Percentiles rank a stretch among this genome's conserved stretches.
Evolutionary conservation across 23 tunicate species (phyloP).

Genomic region (Styela plicata): DNA sequence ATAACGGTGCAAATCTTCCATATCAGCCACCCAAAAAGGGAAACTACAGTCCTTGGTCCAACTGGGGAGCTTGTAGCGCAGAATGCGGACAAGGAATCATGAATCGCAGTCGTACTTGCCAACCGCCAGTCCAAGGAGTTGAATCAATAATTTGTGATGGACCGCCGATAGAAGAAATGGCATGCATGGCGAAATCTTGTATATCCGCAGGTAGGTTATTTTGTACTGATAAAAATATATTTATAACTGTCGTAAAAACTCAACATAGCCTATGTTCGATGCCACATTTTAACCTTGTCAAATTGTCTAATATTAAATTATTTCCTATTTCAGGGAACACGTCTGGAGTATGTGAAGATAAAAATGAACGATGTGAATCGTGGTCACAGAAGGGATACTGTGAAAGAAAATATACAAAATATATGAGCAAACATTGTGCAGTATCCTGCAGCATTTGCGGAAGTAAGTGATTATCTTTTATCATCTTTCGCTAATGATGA

Average conservation of each 20-base stretch:
- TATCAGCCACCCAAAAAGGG: neutral
- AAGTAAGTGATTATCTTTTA: conserved; percentile 13
- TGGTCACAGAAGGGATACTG: conserved; percentile 54
- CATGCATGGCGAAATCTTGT: conserved; percentile 17
- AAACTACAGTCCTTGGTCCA: conserved; percentile 31
- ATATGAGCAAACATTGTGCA: conserved; percentile 50
- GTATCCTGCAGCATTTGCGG: conserved; percentile 49
- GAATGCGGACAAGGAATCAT: conserved; percentile 61
- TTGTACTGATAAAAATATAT: neutral
- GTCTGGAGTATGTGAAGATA: conserved; percentile 34
- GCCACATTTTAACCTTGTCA: neutral
- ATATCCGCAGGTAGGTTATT: neutral
- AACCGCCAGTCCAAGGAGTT: neutral
- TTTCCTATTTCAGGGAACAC: neutral
- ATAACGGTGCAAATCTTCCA: neutral
- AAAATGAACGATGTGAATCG: conserved; percentile 31
- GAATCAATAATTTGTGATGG: conserved; percentile 18
- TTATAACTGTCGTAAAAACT: no score
- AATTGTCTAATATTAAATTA: neutral
- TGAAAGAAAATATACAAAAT: conserved; percentile 32
- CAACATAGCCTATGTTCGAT: neutral
- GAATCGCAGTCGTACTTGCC: conserved; percentile 40
- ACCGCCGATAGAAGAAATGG: conserved; percentile 14
- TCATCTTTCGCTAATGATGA: neutral
- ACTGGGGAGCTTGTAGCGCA: conserved; percentile 69